Conservation (phyloP, 2,797 vertebrate species). For the Malurus splendens region DNA sequence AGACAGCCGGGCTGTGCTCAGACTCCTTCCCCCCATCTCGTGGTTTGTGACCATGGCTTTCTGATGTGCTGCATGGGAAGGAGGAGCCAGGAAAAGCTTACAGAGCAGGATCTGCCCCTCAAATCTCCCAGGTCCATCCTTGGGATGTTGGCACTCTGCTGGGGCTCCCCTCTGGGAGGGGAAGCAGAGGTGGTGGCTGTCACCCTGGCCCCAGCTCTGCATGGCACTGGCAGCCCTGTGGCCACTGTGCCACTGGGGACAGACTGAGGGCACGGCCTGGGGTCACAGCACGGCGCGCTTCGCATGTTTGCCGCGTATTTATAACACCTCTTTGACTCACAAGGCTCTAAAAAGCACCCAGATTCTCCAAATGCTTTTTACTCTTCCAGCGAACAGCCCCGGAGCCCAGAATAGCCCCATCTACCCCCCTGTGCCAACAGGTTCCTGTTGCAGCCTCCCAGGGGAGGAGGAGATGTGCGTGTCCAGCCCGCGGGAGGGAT, state of each 20-base stretch:
- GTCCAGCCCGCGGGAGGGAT: neutral
- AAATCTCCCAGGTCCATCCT: neutral
- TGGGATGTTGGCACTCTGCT: neutral
- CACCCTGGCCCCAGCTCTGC: neutral
- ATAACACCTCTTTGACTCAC: conserved; percentile 37
- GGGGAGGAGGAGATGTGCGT: accelerated
- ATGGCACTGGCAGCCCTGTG: neutral
- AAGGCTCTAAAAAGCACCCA: conserved; percentile 11
- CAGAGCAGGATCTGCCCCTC: neutral
- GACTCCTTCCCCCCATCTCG: neutral
- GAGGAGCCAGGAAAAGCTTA: neutral
- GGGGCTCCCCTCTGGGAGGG: neutral
- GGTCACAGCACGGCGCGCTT: neutral
- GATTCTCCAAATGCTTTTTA: conserved; percentile 19
- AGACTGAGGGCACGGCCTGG: neutral
- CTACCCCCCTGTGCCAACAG: neutral
- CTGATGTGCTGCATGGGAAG: neutral
- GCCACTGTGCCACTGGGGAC: neutral
- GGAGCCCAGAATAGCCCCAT: conserved; percentile 3
- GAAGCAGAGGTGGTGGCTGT: neutral
- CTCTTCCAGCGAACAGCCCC: neutral
- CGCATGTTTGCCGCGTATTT: conserved; percentile 13
- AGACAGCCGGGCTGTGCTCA: neutral
- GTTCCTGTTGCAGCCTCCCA: neutral
- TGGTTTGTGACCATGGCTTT: neutral